A percentile compares a stretch with the other conserved stretches of the same genome.
Evolutionary conservation across 1,140 invertebrate genomes (phyloP).

Genomic region (Drosophila rhopaloa): DNA sequence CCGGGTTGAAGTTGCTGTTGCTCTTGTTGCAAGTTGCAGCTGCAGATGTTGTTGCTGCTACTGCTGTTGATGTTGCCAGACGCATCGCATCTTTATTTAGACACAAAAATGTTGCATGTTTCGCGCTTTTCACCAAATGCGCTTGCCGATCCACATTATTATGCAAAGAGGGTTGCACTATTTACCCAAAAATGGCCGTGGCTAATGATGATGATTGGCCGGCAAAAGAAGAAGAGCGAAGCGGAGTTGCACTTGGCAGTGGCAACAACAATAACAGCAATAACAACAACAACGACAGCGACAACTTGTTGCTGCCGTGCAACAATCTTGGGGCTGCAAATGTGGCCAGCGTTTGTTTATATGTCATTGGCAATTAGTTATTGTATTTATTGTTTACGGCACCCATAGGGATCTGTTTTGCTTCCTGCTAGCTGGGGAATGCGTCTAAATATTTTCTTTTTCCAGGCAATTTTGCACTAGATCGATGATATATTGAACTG

Average conservation of each 20-base stretch:
- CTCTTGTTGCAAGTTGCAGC: conserved; percentile 12
- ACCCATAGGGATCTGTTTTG: conserved; percentile 13
- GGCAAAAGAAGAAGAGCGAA: conserved; percentile 20
- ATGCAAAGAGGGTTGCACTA: conserved; percentile 83
- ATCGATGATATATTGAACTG: conserved; percentile 6
- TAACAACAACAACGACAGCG: conserved; percentile 1
- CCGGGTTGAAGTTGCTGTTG: conserved; percentile 62
- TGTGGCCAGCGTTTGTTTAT: conserved; percentile 68
- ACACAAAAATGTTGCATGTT: conserved; percentile 81
- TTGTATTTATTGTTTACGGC: conserved; percentile 51
- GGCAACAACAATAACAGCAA: conserved; percentile 39
- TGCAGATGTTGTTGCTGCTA: conserved; percentile 28
- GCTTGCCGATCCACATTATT: conserved; percentile 78
- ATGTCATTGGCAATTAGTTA: conserved; percentile 80
- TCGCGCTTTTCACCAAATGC: conserved; percentile 81
- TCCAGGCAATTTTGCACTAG: background rate
- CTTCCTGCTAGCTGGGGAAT: background rate
- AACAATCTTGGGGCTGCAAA: conserved; percentile 9
- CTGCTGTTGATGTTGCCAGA: conserved; percentile 53
- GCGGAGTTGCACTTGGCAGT: conserved; percentile 51
- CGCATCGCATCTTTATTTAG: conserved; percentile 81
- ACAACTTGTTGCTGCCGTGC: conserved; percentile 16
- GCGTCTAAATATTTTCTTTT: conserved; percentile 23
- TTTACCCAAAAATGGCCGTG: conserved; percentile 82
- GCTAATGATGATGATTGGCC: conserved; percentile 82